Percentiles rank a stretch among this genome's conserved stretches.
These are phyloP conservation scores for Tetrao urogallus DNA, from an alignment of 2,113 vertebrate genomes.

Conservation along the genomic window DNA sequence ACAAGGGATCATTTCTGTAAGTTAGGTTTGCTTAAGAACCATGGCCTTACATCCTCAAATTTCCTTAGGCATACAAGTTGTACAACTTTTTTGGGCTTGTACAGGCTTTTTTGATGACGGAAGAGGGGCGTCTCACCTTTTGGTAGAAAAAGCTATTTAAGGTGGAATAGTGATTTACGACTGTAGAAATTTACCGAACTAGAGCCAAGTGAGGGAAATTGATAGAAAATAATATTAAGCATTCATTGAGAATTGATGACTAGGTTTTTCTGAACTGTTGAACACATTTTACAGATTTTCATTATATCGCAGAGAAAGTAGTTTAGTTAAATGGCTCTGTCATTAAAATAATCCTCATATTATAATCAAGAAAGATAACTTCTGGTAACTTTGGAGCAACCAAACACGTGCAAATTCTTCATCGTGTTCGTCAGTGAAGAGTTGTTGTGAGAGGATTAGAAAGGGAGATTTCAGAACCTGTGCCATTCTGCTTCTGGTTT, in stretches of 20 bases:
- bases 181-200: neutral
- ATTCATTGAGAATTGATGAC: neutral
- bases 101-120: neutral
- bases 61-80: neutral
- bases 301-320: neutral
- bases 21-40: neutral
- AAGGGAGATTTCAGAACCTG: neutral
- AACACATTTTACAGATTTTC: neutral
- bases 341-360: neutral
- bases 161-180: neutral
- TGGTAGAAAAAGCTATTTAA: neutral
- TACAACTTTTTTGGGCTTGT: neutral
- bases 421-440: accelerated
- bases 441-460: neutral
- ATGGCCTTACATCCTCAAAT: neutral
- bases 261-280: neutral
- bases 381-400: neutral
- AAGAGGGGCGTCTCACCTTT: neutral
- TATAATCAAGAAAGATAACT: neutral
- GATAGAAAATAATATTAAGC: neutral
- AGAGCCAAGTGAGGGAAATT: neutral
- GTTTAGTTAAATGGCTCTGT: neutral
- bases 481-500: neutral
- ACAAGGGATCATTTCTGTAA: neutral
- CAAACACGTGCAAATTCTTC: neutral